These are phyloP conservation scores for Anarhynchus alexandrinus DNA, from an alignment of 2,113 vertebrate species.

Conservation along the genomic window DNA sequence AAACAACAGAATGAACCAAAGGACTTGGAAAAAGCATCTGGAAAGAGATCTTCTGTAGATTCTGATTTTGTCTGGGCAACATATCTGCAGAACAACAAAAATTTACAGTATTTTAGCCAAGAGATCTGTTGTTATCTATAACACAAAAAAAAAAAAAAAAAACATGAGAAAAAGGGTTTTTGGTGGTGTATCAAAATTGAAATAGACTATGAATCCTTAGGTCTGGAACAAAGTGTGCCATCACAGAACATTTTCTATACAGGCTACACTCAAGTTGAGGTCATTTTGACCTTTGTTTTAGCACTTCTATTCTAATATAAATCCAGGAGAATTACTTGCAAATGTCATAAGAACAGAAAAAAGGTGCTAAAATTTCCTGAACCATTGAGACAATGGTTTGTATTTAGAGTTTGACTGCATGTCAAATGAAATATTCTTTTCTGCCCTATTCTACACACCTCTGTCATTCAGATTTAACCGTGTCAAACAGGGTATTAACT, in stretches of 20 bases:
- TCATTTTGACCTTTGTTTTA: background rate
- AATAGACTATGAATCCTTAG: background rate
- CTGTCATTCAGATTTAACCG: background rate
- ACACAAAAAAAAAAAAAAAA: background rate
- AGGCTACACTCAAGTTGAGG: background rate
- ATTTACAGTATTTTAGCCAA: background rate
- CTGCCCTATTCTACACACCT: background rate
- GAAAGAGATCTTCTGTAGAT: background rate
- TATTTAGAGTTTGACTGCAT: background rate
- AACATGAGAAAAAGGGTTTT: fast-evolving
- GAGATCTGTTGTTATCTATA: background rate
- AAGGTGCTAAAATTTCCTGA: background rate
- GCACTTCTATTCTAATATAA: background rate
- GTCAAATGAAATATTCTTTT: background rate
- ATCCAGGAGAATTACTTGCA: background rate
- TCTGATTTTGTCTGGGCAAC: background rate
- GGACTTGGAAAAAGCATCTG: background rate
- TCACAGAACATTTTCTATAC: background rate
- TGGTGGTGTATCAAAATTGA: background rate
- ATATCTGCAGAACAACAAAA: background rate
- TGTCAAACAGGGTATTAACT: background rate
- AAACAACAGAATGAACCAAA: background rate
- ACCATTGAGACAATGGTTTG: background rate
- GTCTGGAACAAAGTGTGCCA: background rate
- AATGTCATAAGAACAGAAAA: background rate